Conservation (phyloP, 2,888 invertebrate genomes). For the Lumbricus terrestris region DNA sequence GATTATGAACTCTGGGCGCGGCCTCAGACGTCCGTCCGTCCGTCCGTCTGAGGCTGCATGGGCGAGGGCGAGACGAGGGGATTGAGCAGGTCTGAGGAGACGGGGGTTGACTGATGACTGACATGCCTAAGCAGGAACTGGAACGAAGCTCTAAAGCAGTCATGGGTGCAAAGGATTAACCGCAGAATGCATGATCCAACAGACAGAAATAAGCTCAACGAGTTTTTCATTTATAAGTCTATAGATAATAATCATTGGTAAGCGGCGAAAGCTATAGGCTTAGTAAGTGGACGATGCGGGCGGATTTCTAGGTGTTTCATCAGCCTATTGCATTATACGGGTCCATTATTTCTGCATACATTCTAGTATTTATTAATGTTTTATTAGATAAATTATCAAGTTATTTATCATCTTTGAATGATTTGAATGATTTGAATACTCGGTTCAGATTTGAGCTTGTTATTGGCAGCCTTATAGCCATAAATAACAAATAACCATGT, state of each 20-base stretch:
- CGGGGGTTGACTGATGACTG: background rate
- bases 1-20: background rate
- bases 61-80: background rate
- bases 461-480: too few relatives aligned
- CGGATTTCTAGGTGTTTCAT: background rate
- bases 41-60: background rate
- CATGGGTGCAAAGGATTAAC: background rate
- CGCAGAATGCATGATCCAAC: too few relatives aligned
- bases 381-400: too few relatives aligned
- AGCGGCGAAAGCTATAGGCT: background rate
- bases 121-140: background rate
- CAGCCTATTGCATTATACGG: background rate
- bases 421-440: too few relatives aligned
- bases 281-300: background rate
- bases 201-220: background rate
- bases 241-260: too few relatives aligned
- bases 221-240: background rate
- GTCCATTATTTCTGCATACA: background rate
- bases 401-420: too few relatives aligned
- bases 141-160: too few relatives aligned
- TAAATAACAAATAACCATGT: too few relatives aligned
- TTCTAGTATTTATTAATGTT: too few relatives aligned
- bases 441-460: too few relatives aligned
- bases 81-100: background rate
- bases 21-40: background rate